Percentiles rank a stretch among this genome's conserved stretches.
phyloP scores from a whole-genome alignment of 2,797 vertebrate genomes.

The Microctenopoma lineatum region DNA sequence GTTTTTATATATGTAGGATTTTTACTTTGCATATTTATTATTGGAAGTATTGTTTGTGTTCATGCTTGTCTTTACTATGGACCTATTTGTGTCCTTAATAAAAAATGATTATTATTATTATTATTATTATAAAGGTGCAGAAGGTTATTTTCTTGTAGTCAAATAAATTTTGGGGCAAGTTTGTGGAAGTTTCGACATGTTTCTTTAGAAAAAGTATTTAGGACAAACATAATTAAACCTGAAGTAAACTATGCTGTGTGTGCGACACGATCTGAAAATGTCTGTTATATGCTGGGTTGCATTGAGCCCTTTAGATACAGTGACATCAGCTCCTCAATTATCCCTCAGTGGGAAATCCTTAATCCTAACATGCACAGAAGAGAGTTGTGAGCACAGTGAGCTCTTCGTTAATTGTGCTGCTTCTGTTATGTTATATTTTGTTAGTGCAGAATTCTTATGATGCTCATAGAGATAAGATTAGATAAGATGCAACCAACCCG shows the following conservation, averaged over 20 bases:
- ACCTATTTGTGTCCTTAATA: no score
- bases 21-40: no score
- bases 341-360: slow-evolving; percentile 6
- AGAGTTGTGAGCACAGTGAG: not conserved
- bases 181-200: no score
- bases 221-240: not conserved
- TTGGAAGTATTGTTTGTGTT: no score
- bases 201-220: no score
- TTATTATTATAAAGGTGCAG: not conserved
- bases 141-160: not conserved
- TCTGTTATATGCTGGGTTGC: no score
- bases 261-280: not conserved
- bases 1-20: no score
- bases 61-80: no score
- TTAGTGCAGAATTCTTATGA: not conserved
- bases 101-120: no score
- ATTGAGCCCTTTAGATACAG: not conserved
- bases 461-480: not conserved
- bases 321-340: slow-evolving; percentile 3
- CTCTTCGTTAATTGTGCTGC: not conserved
- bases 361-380: slow-evolving; percentile 1
- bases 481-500: not conserved
- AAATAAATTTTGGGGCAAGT: no score
- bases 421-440: not conserved
- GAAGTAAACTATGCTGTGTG: not conserved